Evolutionary conservation across 2,888 invertebrate species (phyloP).

Genomic region (Cyclophora punctaria): DNA sequence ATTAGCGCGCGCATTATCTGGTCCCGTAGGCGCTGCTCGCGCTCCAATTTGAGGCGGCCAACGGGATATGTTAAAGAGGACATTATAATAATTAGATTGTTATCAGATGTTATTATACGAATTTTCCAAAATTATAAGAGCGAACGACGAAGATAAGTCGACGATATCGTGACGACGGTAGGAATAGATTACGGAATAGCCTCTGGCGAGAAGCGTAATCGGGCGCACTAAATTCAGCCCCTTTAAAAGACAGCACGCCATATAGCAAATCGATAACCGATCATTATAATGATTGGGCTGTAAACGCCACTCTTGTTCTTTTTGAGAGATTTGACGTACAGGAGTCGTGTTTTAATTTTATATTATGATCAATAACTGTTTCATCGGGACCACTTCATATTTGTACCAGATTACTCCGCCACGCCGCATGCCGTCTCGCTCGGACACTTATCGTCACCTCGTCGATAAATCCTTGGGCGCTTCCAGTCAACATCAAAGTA

Average conservation of each 20-base stretch:
- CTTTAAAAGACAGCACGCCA: constrained; percentile 62
- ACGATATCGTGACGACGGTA: constrained; percentile 67
- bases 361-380: constrained; percentile 3
- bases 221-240: constrained; percentile 62
- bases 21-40: constrained; percentile 47
- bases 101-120: constrained; percentile 73
- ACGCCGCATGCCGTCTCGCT: background rate
- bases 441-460: background rate
- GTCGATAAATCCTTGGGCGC: background rate
- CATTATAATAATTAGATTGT: constrained; percentile 74
- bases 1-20: constrained; percentile 64
- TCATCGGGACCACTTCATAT: too few species aligned
- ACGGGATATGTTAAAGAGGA: constrained; percentile 72
- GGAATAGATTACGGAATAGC: constrained; percentile 66
- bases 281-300: constrained; percentile 72
- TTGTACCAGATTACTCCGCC: background rate
- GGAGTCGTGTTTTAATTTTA: constrained; percentile 58
- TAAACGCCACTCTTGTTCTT: constrained; percentile 59
- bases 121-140: constrained; percentile 71
- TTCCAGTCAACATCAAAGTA: constrained; percentile 8
- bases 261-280: constrained; percentile 69
- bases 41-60: constrained; percentile 58
- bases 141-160: constrained; percentile 61
- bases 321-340: constrained; percentile 59
- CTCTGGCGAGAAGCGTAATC: constrained; percentile 53